Base-by-base conservation (phyloP, 2,797 vertebrate genomes). In the Streptopelia turtur region DNA sequence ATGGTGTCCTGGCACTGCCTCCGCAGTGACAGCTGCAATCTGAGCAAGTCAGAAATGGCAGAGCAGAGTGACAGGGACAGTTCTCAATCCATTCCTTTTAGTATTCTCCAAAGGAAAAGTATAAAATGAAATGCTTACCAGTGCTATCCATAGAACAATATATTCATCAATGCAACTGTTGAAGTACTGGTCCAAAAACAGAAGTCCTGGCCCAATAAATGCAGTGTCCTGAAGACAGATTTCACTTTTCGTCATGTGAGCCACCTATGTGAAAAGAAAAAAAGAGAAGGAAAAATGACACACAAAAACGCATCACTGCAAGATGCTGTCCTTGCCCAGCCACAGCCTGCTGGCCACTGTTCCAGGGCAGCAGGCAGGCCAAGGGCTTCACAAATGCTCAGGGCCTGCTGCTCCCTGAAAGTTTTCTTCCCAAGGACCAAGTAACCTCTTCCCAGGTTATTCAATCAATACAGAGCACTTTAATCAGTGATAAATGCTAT, bases 231-330 rank as follows among this genome's bases (percentile, higher is more conserved):
- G 98, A 95, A 99, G 98, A 95, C 98, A 97, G 69, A 99, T 97
- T 98, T 99, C 99, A 97, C 99, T 99, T 98, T 99, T 99, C 72
- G 99, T 99, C 99, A 99, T 99, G 97, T 99, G 99, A 82, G 99
- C 99, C 66, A 99, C 94, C 99, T 99, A 70, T 24, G 24, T 70
- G 90, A 87, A 30, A 61, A 84, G 1, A 41, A 13, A 16, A 10
- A 61, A 95, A 41, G 15, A 18, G 16, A 37, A 13, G 39, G 14
- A 11, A 21, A 10, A 39, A 3, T 21, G 1, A 50, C 2, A 59
- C 1, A 49, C 8, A 69, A 33, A 60, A 70, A 12, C 2, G 15
- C 63, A 71, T 16, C 25, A 52, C 57, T 83, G 8, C 24, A 59
- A 72, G 33, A 45, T 16, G 43, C 43, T 45, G 31, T 37, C 80